These are phyloP conservation scores for Tachysurus vachellii DNA, from an alignment of 2,113 vertebrate genomes.

Conservation along the genomic window DNA sequence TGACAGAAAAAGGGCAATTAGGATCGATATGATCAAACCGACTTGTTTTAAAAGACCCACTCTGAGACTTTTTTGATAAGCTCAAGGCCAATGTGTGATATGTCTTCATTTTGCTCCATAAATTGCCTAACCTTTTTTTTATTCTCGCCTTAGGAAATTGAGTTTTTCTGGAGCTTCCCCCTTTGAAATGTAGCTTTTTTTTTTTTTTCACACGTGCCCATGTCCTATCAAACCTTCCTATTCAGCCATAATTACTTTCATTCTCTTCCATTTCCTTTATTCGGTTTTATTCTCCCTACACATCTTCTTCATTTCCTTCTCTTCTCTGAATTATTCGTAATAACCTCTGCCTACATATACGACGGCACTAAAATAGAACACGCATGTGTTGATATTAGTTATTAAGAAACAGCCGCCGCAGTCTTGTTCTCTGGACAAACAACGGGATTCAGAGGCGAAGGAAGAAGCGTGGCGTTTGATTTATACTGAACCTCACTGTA, in stretches of 20 bases:
- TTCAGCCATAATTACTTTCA: conserved; percentile 27
- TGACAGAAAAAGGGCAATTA: conserved; percentile 1
- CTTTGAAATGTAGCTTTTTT: not conserved
- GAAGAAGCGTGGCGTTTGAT: not conserved
- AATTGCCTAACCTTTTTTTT: conserved; percentile 14
- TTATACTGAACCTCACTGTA: conserved; percentile 4
- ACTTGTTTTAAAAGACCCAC: not conserved
- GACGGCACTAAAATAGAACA: conserved; percentile 10
- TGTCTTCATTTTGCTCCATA: conserved; percentile 12
- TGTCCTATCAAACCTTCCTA: conserved; percentile 5
- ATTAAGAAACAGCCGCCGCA: not conserved
- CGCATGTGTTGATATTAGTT: conserved; percentile 1
- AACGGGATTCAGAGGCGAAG: not conserved
- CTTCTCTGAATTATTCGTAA: conserved; percentile 6
- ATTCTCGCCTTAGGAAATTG: conserved; percentile 14
- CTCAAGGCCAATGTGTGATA: not conserved
- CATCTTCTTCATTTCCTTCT: conserved; percentile 19
- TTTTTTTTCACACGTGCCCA: not conserved
- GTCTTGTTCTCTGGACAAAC: conserved; percentile 19
- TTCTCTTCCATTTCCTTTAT: conserved; percentile 14
- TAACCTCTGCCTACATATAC: not conserved
- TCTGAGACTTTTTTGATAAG: conserved; percentile 3
- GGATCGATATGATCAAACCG: not conserved
- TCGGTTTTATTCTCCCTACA: not conserved
- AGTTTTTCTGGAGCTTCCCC: not conserved